A percentile compares a stretch with the other conserved stretches of the same genome.
These are phyloP conservation scores for Tipula unca DNA, from an alignment of 2,888 invertebrate genomes.

Conservation along the genomic window DNA sequence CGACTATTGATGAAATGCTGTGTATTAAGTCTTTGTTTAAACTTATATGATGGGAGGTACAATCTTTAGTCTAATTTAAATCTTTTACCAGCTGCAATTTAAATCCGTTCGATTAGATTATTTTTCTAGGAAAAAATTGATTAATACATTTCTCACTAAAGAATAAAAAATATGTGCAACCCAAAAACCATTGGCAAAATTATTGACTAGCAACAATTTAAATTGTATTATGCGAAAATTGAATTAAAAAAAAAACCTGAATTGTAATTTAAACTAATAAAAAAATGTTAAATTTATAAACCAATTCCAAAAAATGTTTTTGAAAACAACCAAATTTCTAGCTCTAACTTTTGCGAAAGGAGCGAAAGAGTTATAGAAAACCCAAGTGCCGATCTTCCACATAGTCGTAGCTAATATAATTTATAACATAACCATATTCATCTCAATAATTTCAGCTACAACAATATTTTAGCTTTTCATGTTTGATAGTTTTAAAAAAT, in stretches of 20 bases:
- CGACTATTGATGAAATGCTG: too few species aligned
- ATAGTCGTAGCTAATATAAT: neutral
- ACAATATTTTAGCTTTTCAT: neutral
- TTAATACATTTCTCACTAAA: neutral
- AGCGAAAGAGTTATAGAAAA: neutral
- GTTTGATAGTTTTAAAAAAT: neutral
- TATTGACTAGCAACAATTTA: neutral
- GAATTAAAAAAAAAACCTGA: too few species aligned
- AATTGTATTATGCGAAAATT: neutral
- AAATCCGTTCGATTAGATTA: too few species aligned
- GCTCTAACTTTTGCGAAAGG: neutral
- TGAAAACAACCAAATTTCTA: neutral
- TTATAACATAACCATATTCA: neutral
- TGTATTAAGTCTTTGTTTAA: too few species aligned
- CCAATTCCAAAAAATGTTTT: neutral
- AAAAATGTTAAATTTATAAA: neutral
- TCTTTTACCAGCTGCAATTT: too few species aligned
- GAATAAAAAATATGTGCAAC: neutral
- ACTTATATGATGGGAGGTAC: too few species aligned
- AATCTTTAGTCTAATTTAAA: too few species aligned
- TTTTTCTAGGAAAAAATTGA: too few species aligned
- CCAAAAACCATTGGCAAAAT: neutral
- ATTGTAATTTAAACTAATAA: too few species aligned
- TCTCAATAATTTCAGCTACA: neutral
- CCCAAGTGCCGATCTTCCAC: neutral